Evolutionary conservation across 2,113 vertebrate species (phyloP).

Genomic region (Rhinopithecus roxellana): DNA sequence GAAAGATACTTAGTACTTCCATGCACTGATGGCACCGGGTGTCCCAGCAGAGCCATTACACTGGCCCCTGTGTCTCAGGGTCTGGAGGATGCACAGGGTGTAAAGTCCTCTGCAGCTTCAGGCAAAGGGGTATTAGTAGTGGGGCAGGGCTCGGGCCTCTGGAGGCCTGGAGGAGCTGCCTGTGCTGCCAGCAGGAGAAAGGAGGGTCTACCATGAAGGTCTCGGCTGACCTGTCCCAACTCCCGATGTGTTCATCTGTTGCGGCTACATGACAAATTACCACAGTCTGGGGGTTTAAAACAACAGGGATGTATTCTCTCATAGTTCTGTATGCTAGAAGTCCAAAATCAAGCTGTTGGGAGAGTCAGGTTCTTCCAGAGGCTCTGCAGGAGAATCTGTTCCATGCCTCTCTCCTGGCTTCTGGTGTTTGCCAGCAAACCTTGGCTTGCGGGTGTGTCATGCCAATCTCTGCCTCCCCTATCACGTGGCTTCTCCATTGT

Average conservation of each 20-base stretch:
- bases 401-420: background rate
- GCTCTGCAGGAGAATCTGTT: too few relatives aligned
- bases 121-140: background rate
- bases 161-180: background rate
- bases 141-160: background rate
- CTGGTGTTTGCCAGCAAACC: fast-evolving
- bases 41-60: background rate
- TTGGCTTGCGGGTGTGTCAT: fast-evolving
- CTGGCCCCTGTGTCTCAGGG: background rate
- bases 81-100: background rate
- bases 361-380: background rate
- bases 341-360: background rate
- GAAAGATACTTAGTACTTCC: background rate
- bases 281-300: background rate
- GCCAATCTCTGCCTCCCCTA: fast-evolving
- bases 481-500: fast-evolving
- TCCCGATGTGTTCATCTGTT: background rate
- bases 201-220: fast-evolving
- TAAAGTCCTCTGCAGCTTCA: background rate
- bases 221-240: background rate
- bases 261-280: background rate
- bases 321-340: background rate
- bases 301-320: background rate
- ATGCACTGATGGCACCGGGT: fast-evolving
- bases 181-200: fast-evolving